Percentiles rank a stretch among this genome's conserved stretches.
phyloP scores from a whole-genome alignment of 2,888 invertebrate species.

The Galeopsomyia nigrocyanea region DNA sequence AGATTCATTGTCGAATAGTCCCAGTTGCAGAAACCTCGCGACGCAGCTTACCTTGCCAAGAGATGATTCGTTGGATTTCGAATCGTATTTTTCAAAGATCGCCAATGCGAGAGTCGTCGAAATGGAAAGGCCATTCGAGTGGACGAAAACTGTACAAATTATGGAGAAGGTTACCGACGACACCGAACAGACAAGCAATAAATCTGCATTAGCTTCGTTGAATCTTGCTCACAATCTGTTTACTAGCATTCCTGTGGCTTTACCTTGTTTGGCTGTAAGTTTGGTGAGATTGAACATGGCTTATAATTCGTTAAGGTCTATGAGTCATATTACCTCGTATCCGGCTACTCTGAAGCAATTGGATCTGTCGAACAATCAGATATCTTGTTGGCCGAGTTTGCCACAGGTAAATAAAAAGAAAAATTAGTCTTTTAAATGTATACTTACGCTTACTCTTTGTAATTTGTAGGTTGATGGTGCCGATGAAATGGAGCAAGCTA shows the following conservation, averaged over 20 bases:
- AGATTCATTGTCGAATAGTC: conserved; percentile 59
- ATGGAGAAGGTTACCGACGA: conserved; percentile 77
- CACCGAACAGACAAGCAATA: conserved; percentile 71
- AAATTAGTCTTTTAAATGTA: neutral
- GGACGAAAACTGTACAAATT: conserved; percentile 79
- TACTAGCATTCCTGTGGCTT: conserved; percentile 85
- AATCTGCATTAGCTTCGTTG: conserved; percentile 80
- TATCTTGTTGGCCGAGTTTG: conserved; percentile 90
- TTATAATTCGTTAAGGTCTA: conserved; percentile 81
- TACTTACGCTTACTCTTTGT: neutral
- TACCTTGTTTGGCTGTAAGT: conserved; percentile 91
- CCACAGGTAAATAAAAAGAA: conserved; percentile 70
- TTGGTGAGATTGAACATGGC: conserved; percentile 91
- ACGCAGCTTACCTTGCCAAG: conserved; percentile 59
- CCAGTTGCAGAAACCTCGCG: conserved; percentile 59
- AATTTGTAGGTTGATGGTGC: conserved; percentile 67
- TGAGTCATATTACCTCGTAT: conserved; percentile 82
- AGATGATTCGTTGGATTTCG: conserved; percentile 64
- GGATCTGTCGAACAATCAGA: conserved; percentile 93
- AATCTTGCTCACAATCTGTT: conserved; percentile 94
- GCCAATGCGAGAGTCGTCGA: conserved; percentile 70
- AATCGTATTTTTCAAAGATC: conserved; percentile 65
- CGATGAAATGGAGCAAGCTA: conserved; percentile 77
- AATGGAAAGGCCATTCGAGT: conserved; percentile 82
- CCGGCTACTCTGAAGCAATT: conserved; percentile 91